Evolutionary conservation across 2,113 vertebrate species (phyloP), one percentile per base, ranked within the genome.

Genomic region (Heterotilapia buettikoferi): DNA sequence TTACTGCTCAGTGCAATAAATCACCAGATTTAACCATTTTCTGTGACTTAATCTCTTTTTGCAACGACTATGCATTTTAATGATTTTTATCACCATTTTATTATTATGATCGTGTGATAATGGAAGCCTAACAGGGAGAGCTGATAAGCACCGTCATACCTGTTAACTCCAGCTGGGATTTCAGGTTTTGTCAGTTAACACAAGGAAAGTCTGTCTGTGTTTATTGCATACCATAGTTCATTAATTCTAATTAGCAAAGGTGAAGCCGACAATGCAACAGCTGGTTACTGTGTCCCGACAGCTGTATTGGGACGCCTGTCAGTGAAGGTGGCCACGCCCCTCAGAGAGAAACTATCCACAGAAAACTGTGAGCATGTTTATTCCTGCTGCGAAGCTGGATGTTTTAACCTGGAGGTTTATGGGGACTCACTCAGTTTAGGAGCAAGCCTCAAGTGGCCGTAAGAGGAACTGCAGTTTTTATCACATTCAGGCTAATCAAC

Each of bases 361-460:
- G n/a, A 43, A 71, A 14, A 14, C n/a, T 68, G 2, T 40, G 14
- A 43, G 1, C 63, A 71, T 13, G 36, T 71, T 71, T 43, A 2
- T 1, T 71, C n/a, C 36, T 71, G n/a, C 5, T 71, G 12, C 43
- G 7, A 71, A 43, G 7, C 7, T 24, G 2, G 7, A 6, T 14
- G 36, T 16, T 71, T 71, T 71, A 71, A 43, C 36, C 12, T 40
- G 66, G 7, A 13, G 12, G 66, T 43, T 40, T 40, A 40, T 40
- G n/a, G 66, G 12, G 0, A 71, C 63, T 45, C 12, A 6, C 5
- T 68, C 36, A 43, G 12, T 71, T 14, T 71, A 40, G 12, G 12
- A 1, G 36, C 19, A 68, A 40, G 7, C 0, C 66, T 71, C 66
- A 43, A 40, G 63, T 68, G 63, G 19, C 2, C 6, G 0, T 40